These are phyloP conservation scores for Peromyscus melanophrys DNA, from an alignment of 2,797 vertebrate species.

Conservation along the genomic window DNA sequence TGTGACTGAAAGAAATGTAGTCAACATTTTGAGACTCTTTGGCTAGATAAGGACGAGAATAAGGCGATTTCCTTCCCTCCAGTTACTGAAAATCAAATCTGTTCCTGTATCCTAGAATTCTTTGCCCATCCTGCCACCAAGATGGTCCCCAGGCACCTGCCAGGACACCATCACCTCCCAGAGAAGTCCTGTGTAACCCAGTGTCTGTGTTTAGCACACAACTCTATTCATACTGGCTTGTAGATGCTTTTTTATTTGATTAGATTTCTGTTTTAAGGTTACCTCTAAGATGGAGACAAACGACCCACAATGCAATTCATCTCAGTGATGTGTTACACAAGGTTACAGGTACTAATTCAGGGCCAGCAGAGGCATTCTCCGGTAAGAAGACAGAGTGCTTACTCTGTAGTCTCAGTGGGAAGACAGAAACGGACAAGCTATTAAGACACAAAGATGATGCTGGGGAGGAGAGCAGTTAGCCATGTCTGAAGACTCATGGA, in stretches of 20 bases:
- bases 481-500: background rate
- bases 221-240: background rate
- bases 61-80: constrained; percentile 32
- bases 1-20: constrained; percentile 74
- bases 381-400: background rate
- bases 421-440: background rate
- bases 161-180: background rate
- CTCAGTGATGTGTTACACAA: background rate
- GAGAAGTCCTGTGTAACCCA: background rate
- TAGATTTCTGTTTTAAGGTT: constrained; percentile 38
- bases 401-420: background rate
- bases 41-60: constrained; percentile 38
- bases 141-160: background rate
- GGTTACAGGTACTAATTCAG: background rate
- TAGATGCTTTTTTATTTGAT: constrained; percentile 56
- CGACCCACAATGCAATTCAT: background rate
- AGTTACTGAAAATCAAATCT: constrained; percentile 56
- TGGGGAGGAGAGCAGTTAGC: background rate
- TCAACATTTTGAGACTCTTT: constrained; percentile 73
- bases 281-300: constrained; percentile 43
- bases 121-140: background rate
- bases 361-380: background rate
- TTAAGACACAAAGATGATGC: background rate
- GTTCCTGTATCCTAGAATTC: background rate
- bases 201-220: background rate